Conservation (phyloP, 2,888 invertebrate genomes). For the Clanis bilineata region DNA sequence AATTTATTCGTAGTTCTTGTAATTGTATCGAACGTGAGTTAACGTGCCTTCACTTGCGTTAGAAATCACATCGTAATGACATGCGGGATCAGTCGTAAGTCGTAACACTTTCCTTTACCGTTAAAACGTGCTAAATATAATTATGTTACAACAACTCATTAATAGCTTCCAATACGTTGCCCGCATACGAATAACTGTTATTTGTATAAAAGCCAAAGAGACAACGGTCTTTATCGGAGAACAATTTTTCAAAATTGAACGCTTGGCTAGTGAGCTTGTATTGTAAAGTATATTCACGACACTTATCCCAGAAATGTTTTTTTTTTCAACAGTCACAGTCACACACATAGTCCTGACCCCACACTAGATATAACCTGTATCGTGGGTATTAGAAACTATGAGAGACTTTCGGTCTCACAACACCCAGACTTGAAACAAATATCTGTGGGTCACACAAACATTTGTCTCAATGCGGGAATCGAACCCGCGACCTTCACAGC, state of each 20-base stretch:
- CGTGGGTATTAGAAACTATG: too few relatives aligned
- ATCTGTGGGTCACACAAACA: too few relatives aligned
- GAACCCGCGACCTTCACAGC: too few relatives aligned
- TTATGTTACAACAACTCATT: neutral
- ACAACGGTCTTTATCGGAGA: neutral
- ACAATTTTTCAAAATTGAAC: neutral
- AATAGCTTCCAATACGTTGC: neutral
- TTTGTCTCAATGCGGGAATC: too few relatives aligned
- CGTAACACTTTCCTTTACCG: conserved; percentile 12
- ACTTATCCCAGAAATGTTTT: too few relatives aligned
- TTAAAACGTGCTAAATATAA: conserved; percentile 3
- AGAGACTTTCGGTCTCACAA: too few relatives aligned
- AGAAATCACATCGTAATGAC: neutral
- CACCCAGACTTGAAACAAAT: too few relatives aligned
- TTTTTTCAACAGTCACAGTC: too few relatives aligned
- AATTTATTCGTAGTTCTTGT: too few relatives aligned
- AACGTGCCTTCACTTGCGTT: neutral
- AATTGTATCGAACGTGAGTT: neutral
- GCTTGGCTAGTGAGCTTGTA: neutral
- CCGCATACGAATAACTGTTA: conserved; percentile 5
- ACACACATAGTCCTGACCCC: too few relatives aligned
- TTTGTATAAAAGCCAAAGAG: neutral
- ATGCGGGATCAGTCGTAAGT: neutral
- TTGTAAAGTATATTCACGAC: too few relatives aligned
- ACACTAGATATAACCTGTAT: too few relatives aligned